These are phyloP conservation scores for Euleptes europaea DNA, from an alignment of 2,113 vertebrate species.

Conservation along the genomic window DNA sequence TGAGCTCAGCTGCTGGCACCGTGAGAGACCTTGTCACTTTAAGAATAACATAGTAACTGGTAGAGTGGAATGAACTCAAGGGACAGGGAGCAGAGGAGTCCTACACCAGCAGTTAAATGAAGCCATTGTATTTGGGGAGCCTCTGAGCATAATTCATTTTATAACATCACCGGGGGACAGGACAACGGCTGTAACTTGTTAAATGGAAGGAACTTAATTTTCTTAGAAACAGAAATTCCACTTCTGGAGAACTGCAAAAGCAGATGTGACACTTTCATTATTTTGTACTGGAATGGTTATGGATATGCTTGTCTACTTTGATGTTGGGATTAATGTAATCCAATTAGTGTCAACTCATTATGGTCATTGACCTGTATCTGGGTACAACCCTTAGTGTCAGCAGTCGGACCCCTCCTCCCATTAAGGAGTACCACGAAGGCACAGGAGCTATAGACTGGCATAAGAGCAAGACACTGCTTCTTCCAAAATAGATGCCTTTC, in stretches of 20 bases:
- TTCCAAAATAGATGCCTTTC: no score
- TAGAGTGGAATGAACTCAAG: neutral
- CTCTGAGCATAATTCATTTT: neutral
- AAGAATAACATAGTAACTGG: constrained; percentile 23
- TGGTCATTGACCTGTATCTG: neutral
- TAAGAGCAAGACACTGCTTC: no score
- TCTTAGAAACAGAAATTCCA: neutral
- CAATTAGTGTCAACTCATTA: neutral
- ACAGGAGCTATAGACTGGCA: no score
- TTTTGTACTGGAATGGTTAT: neutral
- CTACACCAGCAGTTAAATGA: constrained; percentile 28
- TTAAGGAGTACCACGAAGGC: no score
- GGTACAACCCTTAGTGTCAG: neutral
- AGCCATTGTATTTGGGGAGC: constrained; percentile 10
- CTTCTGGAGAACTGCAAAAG: neutral
- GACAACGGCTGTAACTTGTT: neutral
- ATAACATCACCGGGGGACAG: neutral
- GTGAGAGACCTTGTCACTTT: constrained; percentile 22
- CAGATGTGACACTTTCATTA: constrained; percentile 1
- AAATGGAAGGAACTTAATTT: constrained; percentile 23
- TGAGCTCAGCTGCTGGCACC: neutral
- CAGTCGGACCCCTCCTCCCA: no score
- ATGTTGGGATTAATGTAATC: neutral
- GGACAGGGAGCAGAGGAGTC: neutral
- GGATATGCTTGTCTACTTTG: neutral